Evolutionary conservation across 2,888 invertebrate species (phyloP).

Genomic region (Xestoiulus laeticollis): DNA sequence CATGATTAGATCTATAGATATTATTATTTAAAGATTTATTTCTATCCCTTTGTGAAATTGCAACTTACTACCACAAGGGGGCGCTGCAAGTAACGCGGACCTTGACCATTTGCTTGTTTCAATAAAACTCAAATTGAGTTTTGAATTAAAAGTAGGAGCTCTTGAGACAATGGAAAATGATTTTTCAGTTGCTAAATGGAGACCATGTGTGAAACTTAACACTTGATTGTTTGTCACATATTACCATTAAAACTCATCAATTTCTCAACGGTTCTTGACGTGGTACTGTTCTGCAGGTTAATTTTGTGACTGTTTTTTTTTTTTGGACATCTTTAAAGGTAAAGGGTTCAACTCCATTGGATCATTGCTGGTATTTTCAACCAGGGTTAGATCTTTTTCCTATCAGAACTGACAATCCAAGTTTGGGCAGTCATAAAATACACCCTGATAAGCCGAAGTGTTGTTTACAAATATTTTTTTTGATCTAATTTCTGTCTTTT

Average conservation of each 20-base stretch:
- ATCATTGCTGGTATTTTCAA: background rate
- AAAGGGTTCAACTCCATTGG: background rate
- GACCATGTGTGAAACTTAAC: background rate
- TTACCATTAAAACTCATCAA: background rate
- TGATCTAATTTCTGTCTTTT: background rate
- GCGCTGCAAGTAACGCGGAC: too few relatives aligned
- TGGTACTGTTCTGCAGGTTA: background rate
- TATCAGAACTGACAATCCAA: too few relatives aligned
- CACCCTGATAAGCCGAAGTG: background rate
- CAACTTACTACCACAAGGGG: too few relatives aligned
- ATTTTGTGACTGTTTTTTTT: background rate
- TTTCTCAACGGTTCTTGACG: background rate
- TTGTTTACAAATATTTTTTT: background rate
- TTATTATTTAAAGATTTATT: too few relatives aligned
- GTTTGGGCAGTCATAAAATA: background rate
- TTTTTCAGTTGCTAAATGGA: background rate
- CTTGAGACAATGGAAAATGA: background rate
- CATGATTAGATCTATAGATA: too few relatives aligned
- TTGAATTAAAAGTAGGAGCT: background rate
- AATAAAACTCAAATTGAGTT: background rate
- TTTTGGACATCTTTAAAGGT: background rate
- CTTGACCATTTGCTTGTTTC: background rate
- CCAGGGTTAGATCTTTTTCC: background rate
- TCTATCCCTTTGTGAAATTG: too few relatives aligned
- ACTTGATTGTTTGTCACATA: background rate